Base-by-base conservation (phyloP, 2,797 vertebrate genomes). In the Siniperca scherzeri region DNA sequence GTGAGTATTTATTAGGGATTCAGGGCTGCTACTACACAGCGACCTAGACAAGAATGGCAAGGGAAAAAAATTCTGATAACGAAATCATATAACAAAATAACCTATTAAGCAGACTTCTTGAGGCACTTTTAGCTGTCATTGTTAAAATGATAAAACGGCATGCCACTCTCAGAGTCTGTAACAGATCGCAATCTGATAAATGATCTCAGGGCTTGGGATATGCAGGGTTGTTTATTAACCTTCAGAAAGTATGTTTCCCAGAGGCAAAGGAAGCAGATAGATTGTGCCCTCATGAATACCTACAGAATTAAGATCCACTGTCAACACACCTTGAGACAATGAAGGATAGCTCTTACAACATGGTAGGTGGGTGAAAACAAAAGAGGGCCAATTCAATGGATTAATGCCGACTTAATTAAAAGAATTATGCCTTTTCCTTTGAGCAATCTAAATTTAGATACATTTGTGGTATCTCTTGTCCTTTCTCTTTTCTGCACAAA, bases 161-260 rank as follows among this genome's bases (percentile, higher is more conserved):
- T 79, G 94, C 92, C 93, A 95, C 92, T 95, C 94, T 95, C 83
- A 38, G 74, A 93, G 89, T 94, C 93, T 94, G 92, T 94, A 90
- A 93, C 92, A 89, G 93, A 95, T 92, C 89, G 40, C 88, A 89
- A 94, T 91, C 93, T 95, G 94, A 95, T 95, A 91, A 95, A 95
- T 95, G 93, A 95, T 95, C 91, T 92, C 61, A n/a, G 88, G 87
- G 89, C 88, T 78, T 16, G 72, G 89, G 92, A 93, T 92, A 93
- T 92, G 93, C 89, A 88, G 93, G 87, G 89, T 89, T 96, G 95
- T 95, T 95, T 95, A 95, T 95, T 95, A 95, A 95, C 93, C 93
- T 96, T 95, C 93, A 93, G 85, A 95, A 93, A 95, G 87, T 88
- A 90, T 93, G 94, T 95, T 94, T 95, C 93, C 95, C 89, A 90